These are phyloP conservation scores for Sciurus niger DNA, from an alignment of 2,113 vertebrate species.

Conservation along the genomic window DNA sequence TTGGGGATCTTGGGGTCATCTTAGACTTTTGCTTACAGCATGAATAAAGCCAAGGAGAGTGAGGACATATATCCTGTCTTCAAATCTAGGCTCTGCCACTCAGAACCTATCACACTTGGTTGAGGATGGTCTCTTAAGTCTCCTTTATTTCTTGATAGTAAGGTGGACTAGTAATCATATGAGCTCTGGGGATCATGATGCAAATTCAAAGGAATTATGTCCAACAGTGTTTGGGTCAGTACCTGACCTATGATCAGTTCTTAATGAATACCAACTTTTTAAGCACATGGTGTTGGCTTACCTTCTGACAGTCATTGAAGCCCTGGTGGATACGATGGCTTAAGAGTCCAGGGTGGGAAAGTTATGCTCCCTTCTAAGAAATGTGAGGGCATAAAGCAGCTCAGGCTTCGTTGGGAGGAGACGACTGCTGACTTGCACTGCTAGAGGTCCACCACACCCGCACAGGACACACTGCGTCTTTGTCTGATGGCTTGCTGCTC, in stretches of 20 bases:
- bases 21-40: not conserved
- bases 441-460: not conserved
- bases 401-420: not conserved
- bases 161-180: not conserved
- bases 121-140: not conserved
- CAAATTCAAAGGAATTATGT: not conserved
- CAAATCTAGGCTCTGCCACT: not conserved
- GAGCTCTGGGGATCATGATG: not conserved
- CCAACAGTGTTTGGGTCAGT: not conserved
- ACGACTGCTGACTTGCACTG: not conserved
- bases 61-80: not conserved
- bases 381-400: not conserved
- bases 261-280: conserved; percentile 9
- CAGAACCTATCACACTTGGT: not conserved
- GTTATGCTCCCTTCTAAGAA: not conserved
- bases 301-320: not conserved
- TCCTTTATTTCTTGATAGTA: not conserved
- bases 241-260: not conserved
- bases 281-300: not conserved
- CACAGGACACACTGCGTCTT: not conserved
- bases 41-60: not conserved
- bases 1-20: not conserved
- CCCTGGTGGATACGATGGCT: not conserved
- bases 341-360: not conserved
- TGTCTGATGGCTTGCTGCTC: not conserved